Evolutionary conservation across 2,888 invertebrate genomes (phyloP), one percentile per base, ranked within the genome.

Genomic region (Homarus gammarus): DNA sequence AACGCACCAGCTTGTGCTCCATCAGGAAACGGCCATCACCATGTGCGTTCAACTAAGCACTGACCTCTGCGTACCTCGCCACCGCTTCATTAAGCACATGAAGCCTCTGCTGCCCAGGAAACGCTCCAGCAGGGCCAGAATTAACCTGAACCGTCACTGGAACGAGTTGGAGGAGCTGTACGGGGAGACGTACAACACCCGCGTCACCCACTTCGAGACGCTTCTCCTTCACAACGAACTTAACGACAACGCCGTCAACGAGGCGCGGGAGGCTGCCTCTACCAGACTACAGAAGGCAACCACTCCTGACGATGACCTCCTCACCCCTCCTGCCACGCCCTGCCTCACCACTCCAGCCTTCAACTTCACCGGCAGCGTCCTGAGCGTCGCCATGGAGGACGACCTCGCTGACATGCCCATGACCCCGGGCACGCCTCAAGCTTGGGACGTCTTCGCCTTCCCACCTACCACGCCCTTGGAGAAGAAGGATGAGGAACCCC

Each of bases 121-220:
- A 68, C 85, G 73, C 81, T 84, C 91, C 51, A 84, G 88, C 70
- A 75, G 81, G 8, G 91, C 91, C 22, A 40, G 91, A 38, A 91
- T 91, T 68, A 89, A 91, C 85, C 89, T 89, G 31, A 91, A 91
- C 70, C 81, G 88, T 15, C 87, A 89, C 78, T 91, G 91, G 91
- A 91, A 91, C 82, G 91, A 91, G 38, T 72, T 91, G 44, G 91
- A 91, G 82, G 91, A 91, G 61, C 51, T 91, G 31, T 91, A 91
- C 61, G 49, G 72, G n/a, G n/a, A 22, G 70, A 36, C 79, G 1
- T 38, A 22, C 61, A 38, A 27, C n/a, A 38, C 77, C 56, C 44
- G 72, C 61, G 70, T 31, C 75, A 68, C 83, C 27, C 89, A 89
- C 78, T 89, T 89, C 89, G 89, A 89, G 31, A 27, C 78, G 31